A percentile compares a stretch with the other conserved stretches of the same genome.
These are phyloP conservation scores for Sciurus niger DNA, from an alignment of 2,113 vertebrate species.

Conservation along the genomic window DNA sequence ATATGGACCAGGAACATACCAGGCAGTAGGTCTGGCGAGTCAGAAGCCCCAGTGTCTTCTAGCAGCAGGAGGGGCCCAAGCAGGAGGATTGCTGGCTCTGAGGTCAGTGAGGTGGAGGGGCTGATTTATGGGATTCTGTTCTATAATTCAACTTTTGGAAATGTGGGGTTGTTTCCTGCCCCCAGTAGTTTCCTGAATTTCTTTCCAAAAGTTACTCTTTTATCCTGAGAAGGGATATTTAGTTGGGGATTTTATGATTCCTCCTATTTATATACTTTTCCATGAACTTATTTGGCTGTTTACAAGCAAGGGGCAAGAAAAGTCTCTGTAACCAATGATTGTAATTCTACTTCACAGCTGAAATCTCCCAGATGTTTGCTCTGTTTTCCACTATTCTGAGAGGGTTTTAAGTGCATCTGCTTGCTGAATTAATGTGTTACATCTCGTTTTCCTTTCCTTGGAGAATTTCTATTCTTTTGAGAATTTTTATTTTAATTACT, in stretches of 20 bases:
- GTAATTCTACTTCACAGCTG: conserved; percentile 61
- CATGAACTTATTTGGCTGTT: conserved; percentile 36
- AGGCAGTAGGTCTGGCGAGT: not conserved
- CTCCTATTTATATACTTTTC: conserved; percentile 49
- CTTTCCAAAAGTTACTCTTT: conserved; percentile 33
- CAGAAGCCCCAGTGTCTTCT: not conserved
- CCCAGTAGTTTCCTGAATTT: conserved; percentile 51
- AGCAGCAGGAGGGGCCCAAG: accelerated
- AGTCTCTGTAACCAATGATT: conserved; percentile 51
- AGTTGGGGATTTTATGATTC: conserved; percentile 10
- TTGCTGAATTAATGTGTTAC: conserved; percentile 60
- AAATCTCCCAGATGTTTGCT: conserved; percentile 74
- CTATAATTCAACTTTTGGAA: conserved; percentile 44
- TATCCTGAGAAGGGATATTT: conserved; percentile 45
- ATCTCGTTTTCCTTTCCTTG: conserved; percentile 44
- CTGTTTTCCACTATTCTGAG: conserved; percentile 30
- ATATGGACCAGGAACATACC: not conserved
- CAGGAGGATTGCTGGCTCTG: too few species aligned
- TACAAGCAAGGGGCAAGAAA: conserved; percentile 59
- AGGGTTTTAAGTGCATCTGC: conserved; percentile 50
- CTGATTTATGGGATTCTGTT: not conserved
- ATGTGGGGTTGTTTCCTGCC: not conserved
- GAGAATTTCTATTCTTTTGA: conserved; percentile 34
- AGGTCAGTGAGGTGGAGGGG: not conserved
- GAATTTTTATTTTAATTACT: conserved; percentile 40